Evolutionary conservation across 2,113 vertebrate species (phyloP).

Genomic region (Hyaena hyaena): DNA sequence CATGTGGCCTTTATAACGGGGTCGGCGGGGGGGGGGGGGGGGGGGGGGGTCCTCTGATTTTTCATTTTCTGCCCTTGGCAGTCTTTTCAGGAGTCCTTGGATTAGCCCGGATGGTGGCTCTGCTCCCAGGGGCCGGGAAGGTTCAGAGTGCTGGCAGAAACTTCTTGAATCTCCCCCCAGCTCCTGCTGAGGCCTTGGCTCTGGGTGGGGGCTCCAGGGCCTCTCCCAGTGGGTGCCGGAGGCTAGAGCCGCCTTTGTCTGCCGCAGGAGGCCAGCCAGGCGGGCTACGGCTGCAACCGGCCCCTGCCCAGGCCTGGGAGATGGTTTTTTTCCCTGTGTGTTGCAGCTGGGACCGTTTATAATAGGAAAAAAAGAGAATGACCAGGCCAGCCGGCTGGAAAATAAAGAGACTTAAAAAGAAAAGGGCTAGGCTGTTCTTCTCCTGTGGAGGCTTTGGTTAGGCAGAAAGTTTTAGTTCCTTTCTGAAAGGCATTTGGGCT

Average conservation of each 20-base stretch:
- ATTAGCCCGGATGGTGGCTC: background rate
- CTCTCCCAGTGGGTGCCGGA: conserved; percentile 81
- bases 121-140: conserved; percentile 27
- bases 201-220: conserved; percentile 53
- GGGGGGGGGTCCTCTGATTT: background rate
- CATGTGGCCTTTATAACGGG: background rate
- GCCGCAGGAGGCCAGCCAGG: conserved; percentile 76
- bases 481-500: conserved; percentile 79
- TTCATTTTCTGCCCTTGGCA: conserved; percentile 55
- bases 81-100: conserved; percentile 4
- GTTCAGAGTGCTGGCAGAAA: conserved; percentile 55
- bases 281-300: conserved; percentile 41
- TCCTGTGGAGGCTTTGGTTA: conserved; percentile 80
- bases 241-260: conserved; percentile 74
- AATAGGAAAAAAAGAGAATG: conserved; percentile 79
- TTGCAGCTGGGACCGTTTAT: conserved; percentile 82
- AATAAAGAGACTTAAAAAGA: conserved; percentile 82
- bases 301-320: conserved; percentile 75
- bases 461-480: conserved; percentile 81
- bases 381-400: conserved; percentile 83
- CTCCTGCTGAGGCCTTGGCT: conserved; percentile 66
- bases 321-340: conserved; percentile 66
- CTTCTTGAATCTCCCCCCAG: background rate
- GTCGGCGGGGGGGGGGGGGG: too few relatives aligned
- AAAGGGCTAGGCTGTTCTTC: conserved; percentile 79